Percentiles rank a stretch among this genome's conserved stretches.
These are phyloP conservation scores for Leptoclinus maculatus DNA, from an alignment of 2,797 vertebrate species.

Conservation along the genomic window DNA sequence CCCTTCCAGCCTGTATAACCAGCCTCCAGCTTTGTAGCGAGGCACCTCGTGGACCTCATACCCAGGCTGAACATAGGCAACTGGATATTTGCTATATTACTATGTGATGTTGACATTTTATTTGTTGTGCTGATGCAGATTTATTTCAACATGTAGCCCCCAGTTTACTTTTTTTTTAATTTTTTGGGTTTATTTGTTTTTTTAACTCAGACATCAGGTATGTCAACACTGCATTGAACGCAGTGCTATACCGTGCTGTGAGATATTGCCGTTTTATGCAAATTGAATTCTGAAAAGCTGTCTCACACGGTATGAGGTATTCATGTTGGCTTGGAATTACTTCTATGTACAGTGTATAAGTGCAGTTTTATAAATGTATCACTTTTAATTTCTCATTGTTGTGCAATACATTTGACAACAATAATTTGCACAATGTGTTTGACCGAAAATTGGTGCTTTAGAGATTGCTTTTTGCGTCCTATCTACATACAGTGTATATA, in stretches of 20 bases:
- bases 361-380: constrained; percentile 66
- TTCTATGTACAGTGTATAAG: constrained; percentile 61
- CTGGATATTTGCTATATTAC: constrained; percentile 77
- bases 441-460: constrained; percentile 85
- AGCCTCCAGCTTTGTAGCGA: constrained; percentile 71
- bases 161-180: constrained; percentile 58
- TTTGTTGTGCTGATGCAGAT: constrained; percentile 71
- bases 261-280: constrained; percentile 69
- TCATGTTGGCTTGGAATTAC: constrained; percentile 57
- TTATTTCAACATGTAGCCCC: constrained; percentile 58
- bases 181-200: constrained; percentile 43
- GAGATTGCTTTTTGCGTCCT: constrained; percentile 73
- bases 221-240: constrained; percentile 78
- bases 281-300: constrained; percentile 53
- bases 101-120: constrained; percentile 73
- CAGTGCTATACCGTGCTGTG: constrained; percentile 74
- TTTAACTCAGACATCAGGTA: constrained; percentile 81
- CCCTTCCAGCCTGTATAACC: constrained; percentile 73
- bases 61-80: constrained; percentile 67
- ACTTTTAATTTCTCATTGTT: constrained; percentile 70
- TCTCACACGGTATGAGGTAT: constrained; percentile 54
- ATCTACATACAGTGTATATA: constrained; percentile 18
- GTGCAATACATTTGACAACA: constrained; percentile 79
- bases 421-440: constrained; percentile 77
- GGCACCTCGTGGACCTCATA: constrained; percentile 55